Conservation (phyloP, 2,888 invertebrate genomes). For the Eugnorisma glareosa region DNA sequence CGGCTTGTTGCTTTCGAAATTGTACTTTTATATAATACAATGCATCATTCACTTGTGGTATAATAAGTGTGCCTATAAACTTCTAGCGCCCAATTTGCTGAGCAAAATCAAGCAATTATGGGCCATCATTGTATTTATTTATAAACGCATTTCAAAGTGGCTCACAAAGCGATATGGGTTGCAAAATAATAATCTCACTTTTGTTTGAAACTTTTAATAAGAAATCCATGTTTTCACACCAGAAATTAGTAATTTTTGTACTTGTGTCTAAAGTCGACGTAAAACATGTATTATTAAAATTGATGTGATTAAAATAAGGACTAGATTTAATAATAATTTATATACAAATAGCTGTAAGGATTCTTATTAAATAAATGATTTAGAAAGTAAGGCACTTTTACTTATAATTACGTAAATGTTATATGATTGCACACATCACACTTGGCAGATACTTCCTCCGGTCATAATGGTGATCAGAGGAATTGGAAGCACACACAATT, state of each 20-base stretch:
- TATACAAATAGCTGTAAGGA: constrained; percentile 76
- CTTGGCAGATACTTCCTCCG: neutral
- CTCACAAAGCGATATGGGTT: constrained; percentile 3
- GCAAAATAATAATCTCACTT: constrained; percentile 25
- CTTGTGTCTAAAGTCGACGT: constrained; percentile 26
- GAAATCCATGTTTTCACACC: constrained; percentile 14
- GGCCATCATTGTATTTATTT: constrained; percentile 3
- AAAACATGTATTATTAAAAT: constrained; percentile 61
- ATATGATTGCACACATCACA: constrained; percentile 40
- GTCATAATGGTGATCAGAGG: neutral
- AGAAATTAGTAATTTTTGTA: constrained; percentile 31
- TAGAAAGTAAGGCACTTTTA: constrained; percentile 53
- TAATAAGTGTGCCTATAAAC: constrained; percentile 2
- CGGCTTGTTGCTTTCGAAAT: neutral
- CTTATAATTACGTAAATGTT: constrained; percentile 30
- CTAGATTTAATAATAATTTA: constrained; percentile 80
- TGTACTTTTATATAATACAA: neutral
- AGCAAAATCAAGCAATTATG: neutral
- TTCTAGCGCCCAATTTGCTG: neutral
- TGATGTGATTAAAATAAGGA: constrained; percentile 71
- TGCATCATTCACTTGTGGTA: constrained; percentile 7
- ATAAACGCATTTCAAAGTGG: neutral
- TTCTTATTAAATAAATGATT: constrained; percentile 79
- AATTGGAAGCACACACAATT: neutral
- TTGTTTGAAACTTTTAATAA: constrained; percentile 25